These are phyloP conservation scores for Hydrophis major DNA, from an alignment of 2,797 vertebrate genomes.

Conservation along the genomic window DNA sequence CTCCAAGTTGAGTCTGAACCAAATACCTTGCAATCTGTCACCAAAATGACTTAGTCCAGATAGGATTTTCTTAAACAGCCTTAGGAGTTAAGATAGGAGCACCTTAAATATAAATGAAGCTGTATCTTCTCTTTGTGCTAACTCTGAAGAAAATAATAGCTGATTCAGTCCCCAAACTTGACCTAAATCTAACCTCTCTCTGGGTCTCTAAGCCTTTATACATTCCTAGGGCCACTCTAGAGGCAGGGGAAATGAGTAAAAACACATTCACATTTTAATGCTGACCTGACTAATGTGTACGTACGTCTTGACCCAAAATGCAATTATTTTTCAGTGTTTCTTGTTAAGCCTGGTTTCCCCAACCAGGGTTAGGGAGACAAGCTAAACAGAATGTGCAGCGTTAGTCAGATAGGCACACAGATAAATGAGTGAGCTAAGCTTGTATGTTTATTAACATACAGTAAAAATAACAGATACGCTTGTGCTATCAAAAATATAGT, in stretches of 20 bases:
- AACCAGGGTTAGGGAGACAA: no score
- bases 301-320: not conserved
- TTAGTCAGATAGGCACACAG: no score
- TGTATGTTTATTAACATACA: no score
- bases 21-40: not conserved
- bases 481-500: no score
- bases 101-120: not conserved
- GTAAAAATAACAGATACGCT: no score
- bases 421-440: no score
- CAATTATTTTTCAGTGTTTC: not conserved
- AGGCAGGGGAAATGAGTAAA: not conserved
- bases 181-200: not conserved
- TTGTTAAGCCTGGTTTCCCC: no score
- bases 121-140: not conserved
- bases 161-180: not conserved
- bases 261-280: not conserved
- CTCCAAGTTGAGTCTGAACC: not conserved
- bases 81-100: not conserved
- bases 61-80: not conserved
- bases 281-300: not conserved
- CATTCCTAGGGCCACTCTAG: not conserved
- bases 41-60: not conserved
- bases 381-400: no score
- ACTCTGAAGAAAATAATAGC: not conserved
- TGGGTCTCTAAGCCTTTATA: not conserved